Percentiles rank a stretch among this genome's conserved stretches.
Evolutionary conservation across 2,888 invertebrate genomes (phyloP).

Genomic region (Rhodophaea formosa): DNA sequence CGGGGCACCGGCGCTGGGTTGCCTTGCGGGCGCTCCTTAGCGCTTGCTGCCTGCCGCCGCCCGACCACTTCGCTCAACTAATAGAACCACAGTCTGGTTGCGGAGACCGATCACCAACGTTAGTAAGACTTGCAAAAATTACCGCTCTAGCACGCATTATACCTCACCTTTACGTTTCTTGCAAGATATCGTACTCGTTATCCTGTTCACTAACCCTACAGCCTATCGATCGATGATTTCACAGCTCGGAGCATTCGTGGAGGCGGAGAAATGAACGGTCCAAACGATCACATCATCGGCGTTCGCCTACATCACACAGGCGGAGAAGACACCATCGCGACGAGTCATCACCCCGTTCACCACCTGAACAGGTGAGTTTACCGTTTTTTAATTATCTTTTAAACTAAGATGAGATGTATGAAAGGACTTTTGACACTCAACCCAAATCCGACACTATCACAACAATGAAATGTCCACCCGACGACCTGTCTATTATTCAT

Average conservation of each 20-base stretch:
- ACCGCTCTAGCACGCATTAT: constrained; percentile 45
- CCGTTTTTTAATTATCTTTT: constrained; percentile 49
- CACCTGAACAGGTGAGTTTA: constrained; percentile 75
- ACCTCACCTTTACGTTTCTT: constrained; percentile 63
- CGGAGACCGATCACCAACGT: constrained; percentile 63
- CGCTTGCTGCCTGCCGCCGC: constrained; percentile 69
- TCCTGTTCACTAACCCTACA: constrained; percentile 75
- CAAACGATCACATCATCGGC: constrained; percentile 91
- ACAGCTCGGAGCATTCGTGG: constrained; percentile 89
- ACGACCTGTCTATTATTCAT: constrained; percentile 54
- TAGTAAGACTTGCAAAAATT: constrained; percentile 48
- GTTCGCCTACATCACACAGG: constrained; percentile 89
- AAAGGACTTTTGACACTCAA: constrained; percentile 51
- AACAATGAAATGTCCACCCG: constrained; percentile 67
- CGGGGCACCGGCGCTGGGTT: constrained; percentile 59
- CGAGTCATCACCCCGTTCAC: constrained; percentile 72
- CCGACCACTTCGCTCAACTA: constrained; percentile 59
- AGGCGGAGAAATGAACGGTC: constrained; percentile 90
- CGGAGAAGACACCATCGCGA: constrained; percentile 84
- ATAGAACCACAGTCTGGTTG: constrained; percentile 57
- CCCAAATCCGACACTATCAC: constrained; percentile 54
- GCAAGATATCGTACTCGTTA: constrained; percentile 37
- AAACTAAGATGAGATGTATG: constrained; percentile 48
- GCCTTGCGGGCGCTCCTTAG: constrained; percentile 58
- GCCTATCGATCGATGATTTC: constrained; percentile 81